Base-by-base conservation (phyloP, 1,140 invertebrate species). In the Leucophenga varia region DNA sequence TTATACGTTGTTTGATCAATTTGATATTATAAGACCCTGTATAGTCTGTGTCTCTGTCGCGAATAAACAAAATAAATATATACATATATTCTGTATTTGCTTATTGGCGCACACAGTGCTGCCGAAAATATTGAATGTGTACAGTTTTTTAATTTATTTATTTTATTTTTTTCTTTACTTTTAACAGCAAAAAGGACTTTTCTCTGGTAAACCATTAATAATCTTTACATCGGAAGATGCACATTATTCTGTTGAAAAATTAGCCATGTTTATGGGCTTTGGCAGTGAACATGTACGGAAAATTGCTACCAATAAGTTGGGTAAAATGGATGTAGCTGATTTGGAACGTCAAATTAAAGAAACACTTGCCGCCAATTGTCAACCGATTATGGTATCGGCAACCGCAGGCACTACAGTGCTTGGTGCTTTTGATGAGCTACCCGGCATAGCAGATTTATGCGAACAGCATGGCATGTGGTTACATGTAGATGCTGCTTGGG, bases 401-500 rank as follows among this genome's bases (percentile, higher is more conserved):
- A 97, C 93, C 0, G 84, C 91, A 32, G 95, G 95, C 25, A 92
- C 87, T 0, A 89, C 87, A 47, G 22, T 25, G 22, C 22, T 25
- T 25, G 93, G 94, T 0, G 93, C 94, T 0, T 97, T 89, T 59
- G 96, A 98, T 77, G 93, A 95, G 1, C 64, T 98, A 9, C 76
- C 81, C 3, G 78, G 85, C 16, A 87, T 98, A 34, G 86, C 89
- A 1, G 84, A 86, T 18, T 64, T 97, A 6, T 97, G 95, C 65
- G 74, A 86, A 49, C 85, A 90, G 63, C 84, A 93, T 59, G 82
- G 85, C 3, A 71, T 98, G 42, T 98, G 95, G 95, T 76, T 98
- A 20, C 95, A 98, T 69, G 91, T 97, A 1, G 95, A 98, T 69
- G 94, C 93, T 1, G 94, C 95, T 3, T 97, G 94, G 94, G 83